Conservation (phyloP, 2,888 invertebrate species). For the Pseudococcus jackbeardsleyi region DNA sequence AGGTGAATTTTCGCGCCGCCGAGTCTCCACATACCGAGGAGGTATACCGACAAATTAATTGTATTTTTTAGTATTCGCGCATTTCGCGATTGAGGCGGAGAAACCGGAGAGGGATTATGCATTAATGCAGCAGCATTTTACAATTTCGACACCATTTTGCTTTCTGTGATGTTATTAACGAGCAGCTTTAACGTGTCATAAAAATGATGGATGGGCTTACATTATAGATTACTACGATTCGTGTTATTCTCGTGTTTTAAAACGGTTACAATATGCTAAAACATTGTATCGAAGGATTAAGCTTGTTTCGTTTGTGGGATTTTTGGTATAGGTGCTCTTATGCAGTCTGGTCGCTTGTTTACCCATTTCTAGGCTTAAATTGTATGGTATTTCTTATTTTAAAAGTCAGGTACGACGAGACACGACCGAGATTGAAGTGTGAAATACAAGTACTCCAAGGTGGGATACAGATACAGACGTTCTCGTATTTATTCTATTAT, state of each 20-base stretch:
- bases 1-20: background rate
- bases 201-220: conserved; percentile 47
- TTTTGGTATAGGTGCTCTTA: conserved; percentile 3
- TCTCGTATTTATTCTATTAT: background rate
- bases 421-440: background rate
- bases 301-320: background rate
- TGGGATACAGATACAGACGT: background rate
- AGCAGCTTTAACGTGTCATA: conserved; percentile 38
- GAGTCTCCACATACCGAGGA: background rate
- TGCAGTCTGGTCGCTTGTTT: background rate
- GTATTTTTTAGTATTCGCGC: conserved; percentile 5
- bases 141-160: conserved; percentile 47
- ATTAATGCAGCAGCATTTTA: conserved; percentile 39
- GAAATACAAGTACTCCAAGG: background rate
- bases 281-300: conserved; percentile 23
- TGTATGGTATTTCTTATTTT: background rate
- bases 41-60: conserved; percentile 1
- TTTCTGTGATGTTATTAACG: conserved; percentile 34
- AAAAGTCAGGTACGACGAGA: background rate
- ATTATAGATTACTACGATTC: conserved; percentile 22
- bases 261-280: conserved; percentile 27
- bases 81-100: background rate
- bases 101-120: background rate
- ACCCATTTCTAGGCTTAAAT: background rate
- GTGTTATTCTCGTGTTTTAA: conserved; percentile 26